Conservation (phyloP, 30 jellyfish, hydroid and myxozoan species). For the Aurelia aurita complex sp. Pacific region DNA sequence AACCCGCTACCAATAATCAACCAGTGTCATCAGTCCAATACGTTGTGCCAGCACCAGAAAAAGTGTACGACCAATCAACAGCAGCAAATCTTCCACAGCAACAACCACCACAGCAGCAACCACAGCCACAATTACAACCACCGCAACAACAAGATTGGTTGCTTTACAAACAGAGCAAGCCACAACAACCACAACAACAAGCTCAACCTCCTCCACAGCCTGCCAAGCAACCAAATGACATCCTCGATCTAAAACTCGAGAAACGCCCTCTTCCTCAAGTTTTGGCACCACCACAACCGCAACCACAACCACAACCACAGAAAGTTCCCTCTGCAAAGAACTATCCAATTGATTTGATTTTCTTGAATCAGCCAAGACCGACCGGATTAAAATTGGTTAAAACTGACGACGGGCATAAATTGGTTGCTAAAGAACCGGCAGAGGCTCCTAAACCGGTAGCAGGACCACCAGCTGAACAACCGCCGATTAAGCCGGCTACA, state of each 20-base stretch:
- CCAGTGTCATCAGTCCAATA: constrained; percentile 14
- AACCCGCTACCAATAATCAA: not conserved
- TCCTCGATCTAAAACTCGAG: constrained; percentile 41
- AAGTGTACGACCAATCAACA: constrained; percentile 14
- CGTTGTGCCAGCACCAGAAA: constrained; percentile 53
- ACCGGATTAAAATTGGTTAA: constrained; percentile 12
- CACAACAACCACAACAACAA: constrained; percentile 30
- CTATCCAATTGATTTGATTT: constrained; percentile 52
- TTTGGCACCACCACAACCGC: constrained; percentile 1
- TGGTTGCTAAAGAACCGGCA: constrained; percentile 20
- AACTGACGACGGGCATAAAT: constrained; percentile 26
- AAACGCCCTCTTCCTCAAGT: constrained; percentile 29
- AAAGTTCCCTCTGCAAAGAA: constrained; percentile 69
- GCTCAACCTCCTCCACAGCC: constrained; percentile 28
- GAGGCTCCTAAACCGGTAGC: not conserved
- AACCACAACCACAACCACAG: constrained; percentile 48
- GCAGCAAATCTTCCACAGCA: constrained; percentile 6
- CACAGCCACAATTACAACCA: not conserved
- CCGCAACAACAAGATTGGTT: no score
- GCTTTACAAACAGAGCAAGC: not conserved
- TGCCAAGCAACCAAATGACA: not conserved
- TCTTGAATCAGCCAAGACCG: constrained; percentile 24
- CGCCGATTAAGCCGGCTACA: not conserved
- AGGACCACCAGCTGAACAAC: no score
- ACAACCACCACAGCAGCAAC: not conserved